Base-by-base conservation (phyloP, 2,888 invertebrate genomes). In the Eueremaeus valkanovi region DNA sequence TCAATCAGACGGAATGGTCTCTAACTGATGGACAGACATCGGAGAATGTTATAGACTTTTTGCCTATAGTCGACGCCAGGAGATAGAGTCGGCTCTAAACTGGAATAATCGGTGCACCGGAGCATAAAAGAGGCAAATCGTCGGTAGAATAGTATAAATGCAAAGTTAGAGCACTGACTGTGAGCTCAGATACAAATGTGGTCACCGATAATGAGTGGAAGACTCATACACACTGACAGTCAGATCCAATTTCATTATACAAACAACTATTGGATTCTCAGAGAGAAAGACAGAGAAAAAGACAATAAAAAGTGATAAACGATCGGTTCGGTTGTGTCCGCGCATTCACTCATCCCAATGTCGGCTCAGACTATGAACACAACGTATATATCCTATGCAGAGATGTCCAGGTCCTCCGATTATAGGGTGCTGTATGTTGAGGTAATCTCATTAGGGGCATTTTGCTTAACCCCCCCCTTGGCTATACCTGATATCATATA, bases 261-360 rank as follows among this genome's bases (percentile, higher is more conserved):
- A 61, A 61, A 61, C 61, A 61, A 33, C 31, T 27, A 27, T 27
- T 18, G 31, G 9, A 49, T 11, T n/a, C 13, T 61, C 55, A 16
- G 3, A 55, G 29, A 61, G 18, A 45, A 6, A 45, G 18, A 45
- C 16, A 18, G 18, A 45, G 8, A 24, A 55, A 55, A 55, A 21
- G 55, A 55, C 55, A 55, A 55, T 55, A 55, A 55, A 55, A 55
- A 55, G 24, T 55, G 24, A 55, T 55, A 55, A 55, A 55, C 55
- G 18, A 16, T 51, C 18, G 51, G 16, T 51, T 51, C 21, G 6
- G 51, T 51, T 51, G 51, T 24, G 45, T 16, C 9, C 3, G 55
- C 42, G 18, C 51, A 55, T 55, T 55, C 3, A 55, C 21, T 55
- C 55, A 55, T 55, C 21, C 13, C 21, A 21, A 21, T 55, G 55